Conservation (phyloP, 1,140 invertebrate genomes). For the Panulirus ornatus region DNA sequence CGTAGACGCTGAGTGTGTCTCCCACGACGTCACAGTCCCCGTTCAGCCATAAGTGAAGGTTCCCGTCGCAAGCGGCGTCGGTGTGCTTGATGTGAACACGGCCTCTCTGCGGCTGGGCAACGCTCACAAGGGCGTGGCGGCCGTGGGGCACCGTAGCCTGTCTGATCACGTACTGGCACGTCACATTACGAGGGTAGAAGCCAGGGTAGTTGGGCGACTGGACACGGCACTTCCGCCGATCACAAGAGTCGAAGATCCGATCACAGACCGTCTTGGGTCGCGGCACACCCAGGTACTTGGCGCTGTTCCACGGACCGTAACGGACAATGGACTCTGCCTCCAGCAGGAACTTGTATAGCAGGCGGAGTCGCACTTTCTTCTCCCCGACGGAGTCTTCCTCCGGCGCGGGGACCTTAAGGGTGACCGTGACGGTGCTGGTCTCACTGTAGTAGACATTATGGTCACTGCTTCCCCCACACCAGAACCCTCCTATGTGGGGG, state of each 20-base stretch:
- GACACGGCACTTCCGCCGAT: slow-evolving; percentile 90
- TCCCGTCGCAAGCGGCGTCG: slow-evolving; percentile 69
- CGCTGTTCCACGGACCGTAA: slow-evolving; percentile 74
- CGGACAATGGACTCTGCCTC: slow-evolving; percentile 73
- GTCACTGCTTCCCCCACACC: slow-evolving; percentile 90
- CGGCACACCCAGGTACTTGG: slow-evolving; percentile 72
- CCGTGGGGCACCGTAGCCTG: slow-evolving; percentile 83
- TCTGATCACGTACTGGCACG: slow-evolving; percentile 88
- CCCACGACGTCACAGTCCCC: slow-evolving; percentile 91
- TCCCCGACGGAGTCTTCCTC: slow-evolving; percentile 50
- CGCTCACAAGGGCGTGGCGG: slow-evolving; percentile 73
- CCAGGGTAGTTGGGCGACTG: slow-evolving; percentile 93
- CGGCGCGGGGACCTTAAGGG: slow-evolving; percentile 81
- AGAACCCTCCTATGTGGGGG: slow-evolving; percentile 86
- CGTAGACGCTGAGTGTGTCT: slow-evolving; percentile 93
- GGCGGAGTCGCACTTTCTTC: slow-evolving; percentile 66
- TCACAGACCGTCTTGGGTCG: slow-evolving; percentile 83
- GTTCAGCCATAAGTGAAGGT: slow-evolving; percentile 82
- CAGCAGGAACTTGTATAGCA: slow-evolving; percentile 74
- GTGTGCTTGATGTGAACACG: slow-evolving; percentile 74
- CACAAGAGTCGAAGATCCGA: slow-evolving; percentile 92
- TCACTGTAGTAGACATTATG: slow-evolving; percentile 92
- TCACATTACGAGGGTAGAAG: slow-evolving; percentile 90
- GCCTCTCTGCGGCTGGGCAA: slow-evolving; percentile 66
- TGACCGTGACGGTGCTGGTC: slow-evolving; percentile 87